Evolutionary conservation across 2,797 vertebrate genomes (phyloP).

Genomic region (Micropoecilia bifurca): DNA sequence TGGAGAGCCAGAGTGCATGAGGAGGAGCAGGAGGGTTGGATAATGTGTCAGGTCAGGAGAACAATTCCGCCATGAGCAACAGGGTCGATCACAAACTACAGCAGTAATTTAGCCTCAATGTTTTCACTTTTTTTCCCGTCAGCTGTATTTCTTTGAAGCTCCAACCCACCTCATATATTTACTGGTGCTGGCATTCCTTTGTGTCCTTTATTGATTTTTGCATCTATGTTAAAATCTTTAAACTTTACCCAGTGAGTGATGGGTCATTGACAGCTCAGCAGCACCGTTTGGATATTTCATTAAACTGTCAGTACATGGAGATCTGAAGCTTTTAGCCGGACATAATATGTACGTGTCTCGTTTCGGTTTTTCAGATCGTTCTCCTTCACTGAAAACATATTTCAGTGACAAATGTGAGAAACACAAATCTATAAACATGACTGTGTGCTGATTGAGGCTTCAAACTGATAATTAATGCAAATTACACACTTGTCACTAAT

Average conservation of each 20-base stretch:
- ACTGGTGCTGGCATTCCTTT: conserved; percentile 59
- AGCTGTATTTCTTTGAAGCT: conserved; percentile 68
- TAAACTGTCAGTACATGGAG: conserved; percentile 38
- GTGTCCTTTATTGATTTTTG: conserved; percentile 67
- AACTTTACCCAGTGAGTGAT: conserved; percentile 41
- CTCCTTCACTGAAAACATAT: not conserved
- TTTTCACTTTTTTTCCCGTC: conserved; percentile 66
- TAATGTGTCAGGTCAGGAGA: conserved; percentile 45
- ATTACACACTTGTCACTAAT: conserved; percentile 12
- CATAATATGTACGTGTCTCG: conserved; percentile 7
- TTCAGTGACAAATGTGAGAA: not conserved
- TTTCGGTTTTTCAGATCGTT: conserved; percentile 13
- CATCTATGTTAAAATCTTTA: conserved; percentile 58
- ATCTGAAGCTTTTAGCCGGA: conserved; percentile 7
- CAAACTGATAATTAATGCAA: conserved; percentile 9
- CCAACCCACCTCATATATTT: conserved; percentile 53
- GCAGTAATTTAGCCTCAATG: conserved; percentile 65
- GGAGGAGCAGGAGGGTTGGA: conserved; percentile 45
- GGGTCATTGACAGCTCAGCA: conserved; percentile 40
- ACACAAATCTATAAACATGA: not conserved
- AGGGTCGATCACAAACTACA: conserved; percentile 65
- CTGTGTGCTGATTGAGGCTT: conserved; percentile 4
- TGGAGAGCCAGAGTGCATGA: conserved; percentile 17
- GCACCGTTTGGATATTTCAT: conserved; percentile 50
- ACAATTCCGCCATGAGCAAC: conserved; percentile 44